Base-by-base conservation (phyloP, 2,113 vertebrate species). In the Hipposideros armiger region DNA sequence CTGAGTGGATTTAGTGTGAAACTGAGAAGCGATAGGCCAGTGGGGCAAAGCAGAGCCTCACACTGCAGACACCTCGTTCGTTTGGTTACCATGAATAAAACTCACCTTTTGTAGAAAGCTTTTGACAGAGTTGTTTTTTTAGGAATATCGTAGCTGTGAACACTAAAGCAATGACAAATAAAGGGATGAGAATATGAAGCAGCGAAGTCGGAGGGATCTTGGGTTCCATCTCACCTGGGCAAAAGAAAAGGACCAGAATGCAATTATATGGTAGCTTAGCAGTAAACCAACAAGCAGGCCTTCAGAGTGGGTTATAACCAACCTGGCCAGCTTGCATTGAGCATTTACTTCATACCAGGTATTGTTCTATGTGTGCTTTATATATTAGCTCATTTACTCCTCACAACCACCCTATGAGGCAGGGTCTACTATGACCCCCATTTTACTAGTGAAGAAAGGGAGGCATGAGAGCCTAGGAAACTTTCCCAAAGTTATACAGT, bases 51-150 rank as follows among this genome's bases (percentile, higher is more conserved):
- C 47, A 76, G 47, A 58, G 19, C 5, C 7, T 83, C 42, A 45
- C 19, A 2, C 17, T 30, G 64, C 28, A 47, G 28, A 89, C 26
- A 54, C 3, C 19, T 19, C 8, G 36, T 42, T 7, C 10, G 13
- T 16, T 72, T 22, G 10, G 24, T 50, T 47, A 45, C 15, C 5
- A 4, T 47, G 36, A 66, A 36, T 50, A 58, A 91, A 90, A 81
- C 30, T 56, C 72, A 97, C 98, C 98, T 97, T 97, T 97, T 84
- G 81, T 66, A 13, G 9, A 50, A 3, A 83, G 22, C 42, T 95
- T 97, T 91, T 66, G 91, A 58, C 56, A 94, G 70, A 83, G 73
- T 77, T 78, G 95, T 95, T 91, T 98, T 80, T 91, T 98, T 83
- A 94, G 66, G 91, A 87, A 32, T 94, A 90, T 76, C 87, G 58